Conservation (phyloP, 1,140 invertebrate genomes). For the Papilio xuthus region DNA sequence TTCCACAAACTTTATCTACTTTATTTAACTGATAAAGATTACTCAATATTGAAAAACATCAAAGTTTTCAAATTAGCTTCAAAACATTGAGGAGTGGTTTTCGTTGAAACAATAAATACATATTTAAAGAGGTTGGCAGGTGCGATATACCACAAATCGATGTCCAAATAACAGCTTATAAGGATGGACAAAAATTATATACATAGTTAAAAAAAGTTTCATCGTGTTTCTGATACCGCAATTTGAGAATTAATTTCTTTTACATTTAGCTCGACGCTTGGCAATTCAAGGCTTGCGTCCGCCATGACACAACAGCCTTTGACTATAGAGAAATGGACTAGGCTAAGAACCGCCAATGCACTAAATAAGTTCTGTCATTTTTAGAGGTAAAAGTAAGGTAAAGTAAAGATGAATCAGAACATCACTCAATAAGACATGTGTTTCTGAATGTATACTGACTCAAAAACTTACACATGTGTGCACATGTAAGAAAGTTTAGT, state of each 20-base stretch:
- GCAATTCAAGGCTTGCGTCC: constrained; percentile 54
- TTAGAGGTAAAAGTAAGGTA: not conserved
- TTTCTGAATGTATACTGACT: not conserved
- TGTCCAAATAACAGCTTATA: constrained; percentile 66
- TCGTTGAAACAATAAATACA: constrained; percentile 67
- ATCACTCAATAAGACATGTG: no score
- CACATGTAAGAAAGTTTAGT: not conserved
- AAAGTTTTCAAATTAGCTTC: constrained; percentile 51
- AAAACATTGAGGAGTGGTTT: constrained; percentile 47
- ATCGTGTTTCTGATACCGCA: constrained; percentile 57
- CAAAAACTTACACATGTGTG: not conserved
- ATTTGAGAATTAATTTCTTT: constrained; percentile 74
- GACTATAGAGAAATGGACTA: not conserved
- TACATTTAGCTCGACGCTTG: constrained; percentile 62
- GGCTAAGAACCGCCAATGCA: not conserved
- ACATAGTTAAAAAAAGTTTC: constrained; percentile 58
- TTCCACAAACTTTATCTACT: not conserved
- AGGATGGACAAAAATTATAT: constrained; percentile 59
- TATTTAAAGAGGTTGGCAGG: constrained; percentile 72
- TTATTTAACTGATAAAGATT: constrained; percentile 27
- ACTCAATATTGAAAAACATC: constrained; percentile 44
- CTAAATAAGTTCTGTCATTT: not conserved
- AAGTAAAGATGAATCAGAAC: not conserved
- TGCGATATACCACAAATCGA: constrained; percentile 67
- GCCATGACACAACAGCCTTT: constrained; percentile 56